These are phyloP conservation scores for Neocrepidodera transversa DNA, from an alignment of 2,888 invertebrate species.

Conservation along the genomic window DNA sequence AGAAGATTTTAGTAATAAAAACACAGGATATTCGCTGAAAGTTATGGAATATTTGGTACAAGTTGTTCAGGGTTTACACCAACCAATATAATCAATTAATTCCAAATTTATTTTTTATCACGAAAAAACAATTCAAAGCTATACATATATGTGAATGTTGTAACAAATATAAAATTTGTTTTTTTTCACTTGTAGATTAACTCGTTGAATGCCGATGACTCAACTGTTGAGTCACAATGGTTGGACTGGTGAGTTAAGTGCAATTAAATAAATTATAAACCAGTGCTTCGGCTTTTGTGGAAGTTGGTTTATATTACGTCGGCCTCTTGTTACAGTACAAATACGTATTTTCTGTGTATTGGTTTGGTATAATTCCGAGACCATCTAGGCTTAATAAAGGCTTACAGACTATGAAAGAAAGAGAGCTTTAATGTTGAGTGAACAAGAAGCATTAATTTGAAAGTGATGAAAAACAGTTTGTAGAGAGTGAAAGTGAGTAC, in stretches of 20 bases:
- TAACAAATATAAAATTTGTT: too few species aligned
- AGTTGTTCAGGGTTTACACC: too few species aligned
- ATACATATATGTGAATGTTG: too few species aligned
- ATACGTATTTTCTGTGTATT: constrained; percentile 15
- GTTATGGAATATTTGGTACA: constrained; percentile 65
- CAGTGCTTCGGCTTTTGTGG: constrained; percentile 16
- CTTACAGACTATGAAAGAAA: constrained; percentile 15
- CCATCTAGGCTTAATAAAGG: constrained; percentile 1
- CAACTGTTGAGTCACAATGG: constrained; percentile 18
- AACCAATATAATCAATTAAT: too few species aligned
- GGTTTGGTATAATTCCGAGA: not conserved
- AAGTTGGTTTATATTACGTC: constrained; percentile 14
- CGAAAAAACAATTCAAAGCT: too few species aligned
- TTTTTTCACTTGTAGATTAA: too few species aligned
- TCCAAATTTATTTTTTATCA: too few species aligned
- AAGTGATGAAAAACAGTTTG: constrained; percentile 9
- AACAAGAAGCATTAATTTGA: constrained; percentile 9
- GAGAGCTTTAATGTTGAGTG: constrained; percentile 17
- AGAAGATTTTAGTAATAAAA: constrained; percentile 68
- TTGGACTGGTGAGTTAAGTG: not conserved
- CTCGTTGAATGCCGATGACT: constrained; percentile 18
- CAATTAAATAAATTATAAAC: not conserved
- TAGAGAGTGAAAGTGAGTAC: constrained; percentile 18
- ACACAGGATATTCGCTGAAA: constrained; percentile 66
- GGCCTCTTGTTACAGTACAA: constrained; percentile 11